phyloP scores from a whole-genome alignment of 2,888 invertebrate genomes.

The Platerodrilus igneus region DNA sequence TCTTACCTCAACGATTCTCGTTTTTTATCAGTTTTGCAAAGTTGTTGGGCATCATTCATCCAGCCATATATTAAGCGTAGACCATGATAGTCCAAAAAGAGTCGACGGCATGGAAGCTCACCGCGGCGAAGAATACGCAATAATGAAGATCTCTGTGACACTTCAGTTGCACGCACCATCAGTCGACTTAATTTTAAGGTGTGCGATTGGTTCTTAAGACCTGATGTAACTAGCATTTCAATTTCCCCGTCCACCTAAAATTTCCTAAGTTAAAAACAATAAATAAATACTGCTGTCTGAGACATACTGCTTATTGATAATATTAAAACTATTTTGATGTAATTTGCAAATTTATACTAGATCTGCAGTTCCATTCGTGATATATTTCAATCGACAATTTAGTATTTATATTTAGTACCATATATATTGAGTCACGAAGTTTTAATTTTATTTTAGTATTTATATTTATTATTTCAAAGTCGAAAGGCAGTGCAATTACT shows the following conservation, averaged over 20 bases:
- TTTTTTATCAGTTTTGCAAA: conserved; percentile 38
- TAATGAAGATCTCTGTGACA: conserved; percentile 69
- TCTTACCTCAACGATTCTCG: conserved; percentile 38
- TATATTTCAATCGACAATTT: too few species aligned
- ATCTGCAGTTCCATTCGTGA: too few species aligned
- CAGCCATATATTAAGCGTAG: conserved; percentile 86
- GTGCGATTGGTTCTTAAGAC: conserved; percentile 84
- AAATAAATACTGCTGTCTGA: too few species aligned
- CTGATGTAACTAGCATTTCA: conserved; percentile 68
- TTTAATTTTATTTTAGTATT: too few species aligned
- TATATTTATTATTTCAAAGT: too few species aligned
- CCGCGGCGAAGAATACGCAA: conserved; percentile 74
- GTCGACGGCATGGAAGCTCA: conserved; percentile 74
- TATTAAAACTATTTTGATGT: too few species aligned
- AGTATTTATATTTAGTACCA: too few species aligned
- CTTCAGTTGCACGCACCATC: conserved; percentile 87
- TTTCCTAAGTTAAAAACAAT: too few species aligned
- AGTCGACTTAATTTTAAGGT: conserved; percentile 85
- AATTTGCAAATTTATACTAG: too few species aligned
- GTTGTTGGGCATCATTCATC: conserved; percentile 70
- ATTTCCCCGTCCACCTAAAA: conserved; percentile 85
- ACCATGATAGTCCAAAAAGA: conserved; percentile 93
- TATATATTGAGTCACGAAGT: too few species aligned
- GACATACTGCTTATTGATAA: too few species aligned
- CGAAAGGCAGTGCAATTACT: too few species aligned